Conservation (phyloP, 1,140 invertebrate genomes). For the Cryptotermes secundus region DNA sequence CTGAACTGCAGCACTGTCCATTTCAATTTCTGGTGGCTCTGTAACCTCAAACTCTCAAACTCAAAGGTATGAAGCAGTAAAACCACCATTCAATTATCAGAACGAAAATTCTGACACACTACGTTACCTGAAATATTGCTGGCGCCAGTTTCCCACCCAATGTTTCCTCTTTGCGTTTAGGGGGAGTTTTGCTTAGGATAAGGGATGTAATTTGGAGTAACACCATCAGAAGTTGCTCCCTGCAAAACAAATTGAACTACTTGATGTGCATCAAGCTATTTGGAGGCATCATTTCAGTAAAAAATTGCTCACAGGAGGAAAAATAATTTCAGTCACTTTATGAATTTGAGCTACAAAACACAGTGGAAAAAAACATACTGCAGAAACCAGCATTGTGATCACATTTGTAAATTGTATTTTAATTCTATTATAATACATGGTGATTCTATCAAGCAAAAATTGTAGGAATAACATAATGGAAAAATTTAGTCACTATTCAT, state of each 20-base stretch:
- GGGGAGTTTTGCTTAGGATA: constrained; percentile 75
- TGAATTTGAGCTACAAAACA: too few species aligned
- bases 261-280: not conserved
- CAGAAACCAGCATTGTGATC: too few species aligned
- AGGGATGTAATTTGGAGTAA: constrained; percentile 90
- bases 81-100: not conserved
- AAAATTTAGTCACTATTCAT: too few species aligned
- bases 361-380: too few species aligned
- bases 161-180: constrained; percentile 71
- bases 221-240: constrained; percentile 84
- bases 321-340: too few species aligned
- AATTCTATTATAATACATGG: too few species aligned
- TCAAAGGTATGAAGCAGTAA: not conserved
- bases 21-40: not conserved
- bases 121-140: constrained; percentile 72
- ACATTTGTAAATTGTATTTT: too few species aligned
- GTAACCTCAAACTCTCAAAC: not conserved
- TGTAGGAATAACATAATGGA: too few species aligned
- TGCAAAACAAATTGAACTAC: constrained; percentile 44
- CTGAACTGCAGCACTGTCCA: not conserved
- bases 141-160: constrained; percentile 83
- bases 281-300: too few species aligned
- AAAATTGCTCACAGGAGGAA: too few species aligned
- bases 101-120: not conserved
- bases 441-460: too few species aligned